Evolutionary conservation across 2,113 vertebrate genomes (phyloP), one percentile per base, ranked within the genome.

Genomic region (Limanda limanda): DNA sequence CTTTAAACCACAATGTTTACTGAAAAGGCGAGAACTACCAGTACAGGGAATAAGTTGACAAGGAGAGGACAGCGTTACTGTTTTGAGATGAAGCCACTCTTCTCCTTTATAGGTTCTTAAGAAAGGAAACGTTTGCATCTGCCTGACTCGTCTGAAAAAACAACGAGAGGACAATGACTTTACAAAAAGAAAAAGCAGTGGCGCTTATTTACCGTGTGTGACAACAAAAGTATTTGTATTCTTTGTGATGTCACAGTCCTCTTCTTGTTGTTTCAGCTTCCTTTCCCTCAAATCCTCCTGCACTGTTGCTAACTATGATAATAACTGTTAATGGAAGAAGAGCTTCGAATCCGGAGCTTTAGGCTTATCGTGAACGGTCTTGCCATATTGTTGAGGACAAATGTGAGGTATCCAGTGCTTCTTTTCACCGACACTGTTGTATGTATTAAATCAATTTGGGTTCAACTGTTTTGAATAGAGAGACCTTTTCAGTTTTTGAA

Each of bases 101-200:
- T 68, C 61, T 24, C 74, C 25, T 60, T 51, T 3, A 8, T 61
- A 62, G 27, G 52, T 70, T 47, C 9, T 7, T 55, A 75, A 65
- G 81, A 88, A 88, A 89, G 72, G 79, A 86, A 84, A 83, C 9
- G 52, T 66, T 70, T 71, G 62, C 81, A 81, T 59, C 81, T 88
- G 83, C 88, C 82, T 91, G 90, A 87, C 27, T 57, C 31, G 13
- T 85, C 81, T 88, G 72, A 81, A 82, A 78, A 59, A 82, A 65
- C 58, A 69, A 87, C 55, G 68, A 87, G 84, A 82, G 76, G 79
- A 70, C 61, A 48, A 27, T 77, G 74, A 82, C 72, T 77, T 75
- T 79, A 75, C 76, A 63, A 75, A 51, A 48, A 63, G 75, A 63
- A 75, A 51, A 48, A 66, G 75, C 10, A 31, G 25, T 61, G 12